Evolutionary conservation across 2,888 invertebrate species (phyloP).

Genomic region (Endotricha flammealis): DNA sequence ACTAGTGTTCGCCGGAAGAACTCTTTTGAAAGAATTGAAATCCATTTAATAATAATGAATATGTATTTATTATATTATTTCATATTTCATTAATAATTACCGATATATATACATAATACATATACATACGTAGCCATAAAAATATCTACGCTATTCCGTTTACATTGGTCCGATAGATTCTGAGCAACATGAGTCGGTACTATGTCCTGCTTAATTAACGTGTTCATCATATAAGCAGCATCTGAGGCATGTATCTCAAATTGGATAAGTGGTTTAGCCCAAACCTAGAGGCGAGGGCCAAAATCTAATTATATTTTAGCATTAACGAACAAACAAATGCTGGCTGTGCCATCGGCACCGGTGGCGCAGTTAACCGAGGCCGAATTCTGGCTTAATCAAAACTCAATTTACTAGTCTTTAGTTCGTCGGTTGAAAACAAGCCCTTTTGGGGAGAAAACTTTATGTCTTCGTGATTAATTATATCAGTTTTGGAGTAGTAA

Average conservation of each 20-base stretch:
- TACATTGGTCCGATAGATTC: too few relatives aligned
- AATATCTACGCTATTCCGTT: too few relatives aligned
- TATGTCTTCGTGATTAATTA: constrained; percentile 33
- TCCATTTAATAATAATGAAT: too few relatives aligned
- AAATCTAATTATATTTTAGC: constrained; percentile 12
- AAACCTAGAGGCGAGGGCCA: constrained; percentile 5
- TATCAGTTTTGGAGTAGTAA: constrained; percentile 14
- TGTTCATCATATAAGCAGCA: too few relatives aligned
- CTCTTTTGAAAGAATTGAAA: too few relatives aligned
- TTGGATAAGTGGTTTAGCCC: constrained; percentile 10
- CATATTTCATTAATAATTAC: too few relatives aligned
- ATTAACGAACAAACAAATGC: constrained; percentile 21
- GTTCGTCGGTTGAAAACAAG: constrained; percentile 41
- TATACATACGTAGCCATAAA: too few relatives aligned
- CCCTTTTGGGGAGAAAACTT: constrained; percentile 43
- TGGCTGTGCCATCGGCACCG: constrained; percentile 34
- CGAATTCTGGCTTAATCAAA: constrained; percentile 44
- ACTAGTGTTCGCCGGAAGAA: too few relatives aligned
- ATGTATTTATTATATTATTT: too few relatives aligned
- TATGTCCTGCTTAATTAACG: too few relatives aligned
- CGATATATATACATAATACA: too few relatives aligned
- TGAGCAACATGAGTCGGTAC: too few relatives aligned
- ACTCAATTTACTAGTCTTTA: constrained; percentile 50
- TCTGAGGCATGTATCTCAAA: constrained; percentile 8
- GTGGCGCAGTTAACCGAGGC: constrained; percentile 29